Evolutionary conservation across 1,140 invertebrate genomes (phyloP).

Genomic region (Penaeus indicus): DNA sequence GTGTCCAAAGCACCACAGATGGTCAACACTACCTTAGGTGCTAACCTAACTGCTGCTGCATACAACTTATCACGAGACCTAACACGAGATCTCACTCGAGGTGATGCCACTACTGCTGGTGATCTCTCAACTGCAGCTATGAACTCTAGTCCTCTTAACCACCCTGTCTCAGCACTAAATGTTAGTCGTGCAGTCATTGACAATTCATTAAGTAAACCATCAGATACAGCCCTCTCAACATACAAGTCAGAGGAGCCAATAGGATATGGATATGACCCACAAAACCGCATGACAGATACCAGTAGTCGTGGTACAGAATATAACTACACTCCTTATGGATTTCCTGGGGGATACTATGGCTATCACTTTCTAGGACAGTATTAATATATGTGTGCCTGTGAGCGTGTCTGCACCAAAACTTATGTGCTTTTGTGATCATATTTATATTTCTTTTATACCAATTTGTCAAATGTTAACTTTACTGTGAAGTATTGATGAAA

Average conservation of each 20-base stretch:
- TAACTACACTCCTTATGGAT: conserved; percentile 64
- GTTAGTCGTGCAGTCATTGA: conserved; percentile 40
- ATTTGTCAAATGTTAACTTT: background rate
- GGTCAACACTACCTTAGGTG: conserved; percentile 55
- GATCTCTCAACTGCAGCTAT: conserved; percentile 47
- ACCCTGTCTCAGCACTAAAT: conserved; percentile 51
- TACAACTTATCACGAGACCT: conserved; percentile 61
- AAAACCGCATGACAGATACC: conserved; percentile 47
- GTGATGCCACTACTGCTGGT: conserved; percentile 19
- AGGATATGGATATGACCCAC: conserved; percentile 53
- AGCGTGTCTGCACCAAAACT: background rate
- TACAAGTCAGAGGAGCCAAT: conserved; percentile 64
- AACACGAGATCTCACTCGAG: conserved; percentile 48
- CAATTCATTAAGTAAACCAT: conserved; percentile 36
- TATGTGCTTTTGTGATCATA: background rate
- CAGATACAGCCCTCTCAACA: conserved; percentile 47
- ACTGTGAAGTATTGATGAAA: too few species aligned
- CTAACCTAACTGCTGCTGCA: conserved; percentile 55
- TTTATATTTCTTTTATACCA: background rate
- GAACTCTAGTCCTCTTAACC: conserved; percentile 47
- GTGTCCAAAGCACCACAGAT: conserved; percentile 56
- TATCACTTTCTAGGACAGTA: conserved; percentile 67
- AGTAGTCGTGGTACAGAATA: conserved; percentile 48
- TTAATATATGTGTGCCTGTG: background rate
- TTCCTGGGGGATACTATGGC: conserved; percentile 64